These are phyloP conservation scores for Plestiodon gilberti DNA, from an alignment of 2,113 vertebrate genomes.

Conservation along the genomic window DNA sequence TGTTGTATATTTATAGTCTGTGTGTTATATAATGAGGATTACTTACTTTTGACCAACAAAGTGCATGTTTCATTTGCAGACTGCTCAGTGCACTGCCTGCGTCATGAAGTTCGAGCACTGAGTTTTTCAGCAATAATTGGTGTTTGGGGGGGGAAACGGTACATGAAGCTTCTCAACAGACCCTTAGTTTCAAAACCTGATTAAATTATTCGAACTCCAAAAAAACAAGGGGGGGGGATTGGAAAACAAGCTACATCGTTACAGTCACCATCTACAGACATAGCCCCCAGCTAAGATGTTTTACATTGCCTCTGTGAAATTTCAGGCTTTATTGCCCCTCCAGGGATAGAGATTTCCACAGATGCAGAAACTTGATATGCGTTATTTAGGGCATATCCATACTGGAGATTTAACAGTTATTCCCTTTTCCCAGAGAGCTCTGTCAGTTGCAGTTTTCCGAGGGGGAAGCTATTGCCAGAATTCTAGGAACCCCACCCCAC, in stretches of 20 bases:
- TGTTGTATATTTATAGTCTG: slow-evolving; percentile 9
- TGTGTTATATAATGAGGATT: slow-evolving; percentile 35
- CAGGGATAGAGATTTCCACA: background rate
- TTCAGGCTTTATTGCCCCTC: background rate
- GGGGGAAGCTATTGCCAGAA: too few relatives aligned
- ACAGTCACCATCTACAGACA: background rate
- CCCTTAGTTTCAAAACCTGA: background rate
- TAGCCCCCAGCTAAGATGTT: too few relatives aligned
- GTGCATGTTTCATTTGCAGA: background rate
- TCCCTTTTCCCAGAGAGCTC: background rate
- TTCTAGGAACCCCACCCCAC: background rate
- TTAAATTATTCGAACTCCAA: background rate
- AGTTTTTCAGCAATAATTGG: background rate
- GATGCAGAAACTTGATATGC: background rate
- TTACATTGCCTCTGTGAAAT: background rate
- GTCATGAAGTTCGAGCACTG: background rate
- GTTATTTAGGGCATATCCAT: background rate
- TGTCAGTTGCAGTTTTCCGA: background rate
- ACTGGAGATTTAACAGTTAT: background rate
- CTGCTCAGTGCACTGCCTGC: background rate
- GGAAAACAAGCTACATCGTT: background rate
- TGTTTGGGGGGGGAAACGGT: background rate
- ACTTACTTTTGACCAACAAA: slow-evolving; percentile 4
- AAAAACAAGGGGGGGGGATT: background rate
- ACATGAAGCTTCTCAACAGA: background rate